Evolutionary conservation across 2,797 vertebrate species (phyloP).

Genomic region (Xyrichtys novacula): DNA sequence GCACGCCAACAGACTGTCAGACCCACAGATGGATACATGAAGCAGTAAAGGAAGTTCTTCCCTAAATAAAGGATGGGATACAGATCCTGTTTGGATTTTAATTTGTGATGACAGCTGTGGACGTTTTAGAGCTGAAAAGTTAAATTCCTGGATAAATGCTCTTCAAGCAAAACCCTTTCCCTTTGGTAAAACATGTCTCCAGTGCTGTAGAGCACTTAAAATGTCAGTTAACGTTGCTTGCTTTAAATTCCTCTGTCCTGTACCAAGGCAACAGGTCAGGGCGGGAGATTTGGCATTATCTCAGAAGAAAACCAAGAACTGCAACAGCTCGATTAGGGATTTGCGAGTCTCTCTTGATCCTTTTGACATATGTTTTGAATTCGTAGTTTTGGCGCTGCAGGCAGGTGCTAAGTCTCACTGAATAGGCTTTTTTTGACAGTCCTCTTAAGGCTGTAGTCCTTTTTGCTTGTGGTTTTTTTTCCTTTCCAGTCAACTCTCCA

Average conservation of each 20-base stretch:
- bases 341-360: no score
- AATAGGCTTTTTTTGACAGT: no score
- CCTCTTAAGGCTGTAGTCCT: no score
- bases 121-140: neutral
- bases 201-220: constrained; percentile 1
- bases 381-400: no score
- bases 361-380: no score
- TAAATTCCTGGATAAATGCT: neutral
- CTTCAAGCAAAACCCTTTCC: neutral
- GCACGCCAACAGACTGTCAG: constrained; percentile 33
- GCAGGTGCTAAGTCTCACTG: no score
- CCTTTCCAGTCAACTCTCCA: no score
- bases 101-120: neutral
- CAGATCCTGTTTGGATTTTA: constrained; percentile 7
- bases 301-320: no score
- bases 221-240: neutral
- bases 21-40: constrained; percentile 30
- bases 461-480: no score
- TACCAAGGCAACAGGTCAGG: neutral
- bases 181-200: neutral
- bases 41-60: neutral
- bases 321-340: no score
- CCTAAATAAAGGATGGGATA: constrained; percentile 30
- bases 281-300: neutral
- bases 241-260: neutral